A percentile compares a stretch with the other conserved stretches of the same genome.
phyloP scores from a whole-genome alignment of 2,797 vertebrate genomes.

The Sitta carolinensis region DNA sequence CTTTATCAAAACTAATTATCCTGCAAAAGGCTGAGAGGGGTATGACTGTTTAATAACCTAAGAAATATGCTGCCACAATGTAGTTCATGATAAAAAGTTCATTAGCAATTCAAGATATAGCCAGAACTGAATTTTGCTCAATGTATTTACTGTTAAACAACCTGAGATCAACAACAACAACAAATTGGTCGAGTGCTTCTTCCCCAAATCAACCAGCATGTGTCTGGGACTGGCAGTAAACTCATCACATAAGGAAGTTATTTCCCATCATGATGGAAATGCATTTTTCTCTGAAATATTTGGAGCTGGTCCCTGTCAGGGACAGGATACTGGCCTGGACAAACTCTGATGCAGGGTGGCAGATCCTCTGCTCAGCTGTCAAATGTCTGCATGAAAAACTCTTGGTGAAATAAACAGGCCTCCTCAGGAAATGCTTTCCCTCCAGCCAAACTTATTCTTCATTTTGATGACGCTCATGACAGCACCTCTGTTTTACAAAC shows the following conservation, averaged over 20 bases:
- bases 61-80: background rate
- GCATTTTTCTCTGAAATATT: background rate
- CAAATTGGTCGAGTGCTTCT: background rate
- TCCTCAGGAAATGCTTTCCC: conserved; percentile 1
- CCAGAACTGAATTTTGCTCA: background rate
- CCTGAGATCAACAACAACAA: background rate
- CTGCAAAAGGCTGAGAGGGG: background rate
- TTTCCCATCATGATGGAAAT: background rate
- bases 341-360: background rate
- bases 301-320: background rate
- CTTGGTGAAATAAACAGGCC: background rate
- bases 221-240: background rate
- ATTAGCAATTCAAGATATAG: background rate
- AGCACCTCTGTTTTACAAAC: conserved; percentile 16
- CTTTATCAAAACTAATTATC: background rate
- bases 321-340: background rate
- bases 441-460: conserved; percentile 7
- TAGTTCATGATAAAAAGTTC: background rate
- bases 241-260: background rate
- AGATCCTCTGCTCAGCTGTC: conserved; percentile 20
- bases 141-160: background rate
- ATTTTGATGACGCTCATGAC: conserved; percentile 3
- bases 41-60: background rate
- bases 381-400: background rate
- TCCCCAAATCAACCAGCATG: background rate